Conservation (phyloP, 2,888 invertebrate species). For the Alcis repandata region DNA sequence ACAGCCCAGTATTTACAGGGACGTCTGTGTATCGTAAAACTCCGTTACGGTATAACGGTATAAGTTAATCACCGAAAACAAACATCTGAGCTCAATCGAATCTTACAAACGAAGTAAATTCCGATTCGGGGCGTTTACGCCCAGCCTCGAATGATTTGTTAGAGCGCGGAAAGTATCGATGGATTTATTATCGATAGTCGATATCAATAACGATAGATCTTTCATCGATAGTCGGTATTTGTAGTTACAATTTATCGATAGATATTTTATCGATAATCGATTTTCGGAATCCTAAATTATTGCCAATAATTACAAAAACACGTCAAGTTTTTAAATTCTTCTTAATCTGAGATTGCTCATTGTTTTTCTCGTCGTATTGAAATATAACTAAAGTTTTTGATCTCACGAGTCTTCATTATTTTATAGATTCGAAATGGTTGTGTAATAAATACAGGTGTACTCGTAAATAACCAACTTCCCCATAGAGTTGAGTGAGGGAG, state of each 20-base stretch:
- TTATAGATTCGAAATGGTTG: neutral
- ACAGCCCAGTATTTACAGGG: neutral
- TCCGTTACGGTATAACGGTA: conserved; percentile 26
- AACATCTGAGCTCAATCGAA: conserved; percentile 44
- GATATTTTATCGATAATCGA: neutral
- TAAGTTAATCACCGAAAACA: conserved; percentile 45
- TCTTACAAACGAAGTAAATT: conserved; percentile 47
- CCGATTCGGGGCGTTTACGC: conserved; percentile 36
- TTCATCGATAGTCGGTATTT: neutral
- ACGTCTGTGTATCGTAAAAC: conserved; percentile 27
- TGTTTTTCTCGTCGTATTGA: neutral
- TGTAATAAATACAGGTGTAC: neutral
- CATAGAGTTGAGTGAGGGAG: neutral
- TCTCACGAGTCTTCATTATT: neutral
- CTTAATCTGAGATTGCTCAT: neutral
- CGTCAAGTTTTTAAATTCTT: neutral
- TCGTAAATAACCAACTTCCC: no score
- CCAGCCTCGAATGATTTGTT: conserved; percentile 22
- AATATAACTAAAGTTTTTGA: neutral
- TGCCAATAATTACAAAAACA: neutral
- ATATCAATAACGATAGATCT: neutral
- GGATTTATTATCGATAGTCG: conserved; percentile 8
- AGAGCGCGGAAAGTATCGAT: conserved; percentile 19
- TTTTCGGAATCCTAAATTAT: neutral
- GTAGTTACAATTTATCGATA: conserved; percentile 3